Evolutionary conservation across 2,113 vertebrate genomes (phyloP), one percentile per base, ranked within the genome.

Genomic region (Otocyon megalotis): DNA sequence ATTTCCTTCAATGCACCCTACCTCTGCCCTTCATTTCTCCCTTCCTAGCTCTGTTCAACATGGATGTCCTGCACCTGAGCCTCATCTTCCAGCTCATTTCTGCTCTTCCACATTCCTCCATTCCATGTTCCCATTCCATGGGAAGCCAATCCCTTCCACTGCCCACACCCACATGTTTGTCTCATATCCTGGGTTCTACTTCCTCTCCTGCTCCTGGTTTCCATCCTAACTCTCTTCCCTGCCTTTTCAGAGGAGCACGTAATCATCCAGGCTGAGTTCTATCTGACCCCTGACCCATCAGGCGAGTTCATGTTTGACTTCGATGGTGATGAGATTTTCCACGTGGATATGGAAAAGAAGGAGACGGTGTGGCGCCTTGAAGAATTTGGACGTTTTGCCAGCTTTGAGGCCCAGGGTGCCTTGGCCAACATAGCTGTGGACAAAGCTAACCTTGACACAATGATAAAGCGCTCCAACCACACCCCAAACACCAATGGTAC

Each of bases 321-420:
- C 30, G 97, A 98, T 10, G 90, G 97, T 7, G 98, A 98, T 9
- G 98, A 98, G 82, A 97, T 98, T 63, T 97, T 98, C 56, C 98
- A 98, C 0, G 98, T 98, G 95, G 96, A 98, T 35, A 0, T 95
- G 15, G 0, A n/a, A 0, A 97, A 96, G 24, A 97, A 32, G 5
- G 87, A 98, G 94, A 98, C 97, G 0, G 77, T 98, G 65, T 98
- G 97, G 98, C 26, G 97, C 24, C 97, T 98, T 24, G 93, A 98
- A 79, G 76, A 79, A 43, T 98, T 98, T 62, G 95, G 85, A 24
- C 11, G 4, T 8, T 93, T 97, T 81, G 71, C 97, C 94, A 94
- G 94, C 54, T 98, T 98, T 93, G 96, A 98, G 65, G 97, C 96
- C 5, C 96, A 98, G 22, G 97, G 97, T 30, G 98, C 98, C 2